Percentiles rank a stretch among this genome's conserved stretches.
phyloP scores from a whole-genome alignment of 2,888 invertebrate genomes.

The Parnassius apollo region DNA sequence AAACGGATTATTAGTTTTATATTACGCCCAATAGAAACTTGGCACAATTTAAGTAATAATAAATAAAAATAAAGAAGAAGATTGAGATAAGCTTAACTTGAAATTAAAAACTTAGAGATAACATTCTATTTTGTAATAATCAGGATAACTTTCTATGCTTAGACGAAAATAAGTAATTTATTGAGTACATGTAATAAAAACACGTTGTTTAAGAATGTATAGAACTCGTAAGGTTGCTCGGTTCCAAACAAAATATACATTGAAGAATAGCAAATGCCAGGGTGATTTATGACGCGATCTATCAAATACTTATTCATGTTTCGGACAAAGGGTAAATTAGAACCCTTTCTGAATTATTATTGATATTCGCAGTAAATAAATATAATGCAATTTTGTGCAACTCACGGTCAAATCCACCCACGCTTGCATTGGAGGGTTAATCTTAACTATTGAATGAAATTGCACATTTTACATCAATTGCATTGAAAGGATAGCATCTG shows the following conservation, averaged over 20 bases:
- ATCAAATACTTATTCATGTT: slow-evolving; percentile 34
- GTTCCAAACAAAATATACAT: background rate
- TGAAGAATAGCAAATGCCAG: background rate
- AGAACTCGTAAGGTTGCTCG: background rate
- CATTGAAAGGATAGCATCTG: slow-evolving; percentile 52
- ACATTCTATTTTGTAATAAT: too few species aligned
- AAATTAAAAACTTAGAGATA: too few species aligned
- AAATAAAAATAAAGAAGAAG: too few species aligned
- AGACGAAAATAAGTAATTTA: background rate
- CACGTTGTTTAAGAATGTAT: background rate
- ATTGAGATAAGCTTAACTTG: too few species aligned
- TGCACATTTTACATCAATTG: slow-evolving; percentile 51
- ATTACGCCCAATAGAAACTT: too few species aligned
- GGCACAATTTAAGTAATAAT: too few species aligned
- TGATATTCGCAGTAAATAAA: slow-evolving; percentile 23
- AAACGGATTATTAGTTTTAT: too few species aligned
- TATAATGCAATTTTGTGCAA: slow-evolving; percentile 37
- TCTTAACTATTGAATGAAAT: slow-evolving; percentile 37
- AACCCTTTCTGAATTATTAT: slow-evolving; percentile 42
- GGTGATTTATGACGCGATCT: background rate
- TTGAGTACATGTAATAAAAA: slow-evolving; percentile 1
- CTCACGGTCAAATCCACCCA: slow-evolving; percentile 43
- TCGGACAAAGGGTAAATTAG: slow-evolving; percentile 47
- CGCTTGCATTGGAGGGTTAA: slow-evolving; percentile 30
- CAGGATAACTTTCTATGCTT: background rate